phyloP scores from a whole-genome alignment of 2,888 invertebrate species.

The Notodromas monacha region DNA sequence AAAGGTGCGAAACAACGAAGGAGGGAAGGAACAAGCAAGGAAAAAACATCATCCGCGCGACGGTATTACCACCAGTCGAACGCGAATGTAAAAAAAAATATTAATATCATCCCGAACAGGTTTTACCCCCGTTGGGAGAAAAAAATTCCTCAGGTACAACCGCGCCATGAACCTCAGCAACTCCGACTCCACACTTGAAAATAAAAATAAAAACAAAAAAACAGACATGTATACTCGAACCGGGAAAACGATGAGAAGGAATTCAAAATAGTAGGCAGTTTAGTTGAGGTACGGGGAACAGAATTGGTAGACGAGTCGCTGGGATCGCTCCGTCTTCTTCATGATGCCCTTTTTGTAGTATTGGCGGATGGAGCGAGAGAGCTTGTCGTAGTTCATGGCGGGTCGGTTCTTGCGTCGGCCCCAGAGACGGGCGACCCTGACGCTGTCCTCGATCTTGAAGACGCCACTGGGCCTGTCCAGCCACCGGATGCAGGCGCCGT shows the following conservation, averaged over 20 bases:
- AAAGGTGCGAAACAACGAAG: neutral
- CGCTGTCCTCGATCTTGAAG: conserved; percentile 96
- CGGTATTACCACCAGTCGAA: too few species aligned
- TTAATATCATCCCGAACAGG: neutral
- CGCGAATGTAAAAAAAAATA: too few species aligned
- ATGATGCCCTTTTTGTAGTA: conserved; percentile 98
- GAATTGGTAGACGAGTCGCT: conserved; percentile 93
- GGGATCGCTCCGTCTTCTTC: conserved; percentile 93
- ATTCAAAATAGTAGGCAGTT: conserved; percentile 12
- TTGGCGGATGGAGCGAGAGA: conserved; percentile 82
- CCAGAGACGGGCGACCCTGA: conserved; percentile 86
- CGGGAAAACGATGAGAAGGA: neutral
- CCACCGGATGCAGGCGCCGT: conserved; percentile 88
- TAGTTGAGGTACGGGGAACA: conserved; percentile 71
- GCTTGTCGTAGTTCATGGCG: conserved; percentile 98
- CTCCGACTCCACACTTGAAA: too few species aligned
- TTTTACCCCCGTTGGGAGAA: neutral
- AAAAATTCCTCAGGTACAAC: too few species aligned
- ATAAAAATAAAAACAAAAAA: neutral
- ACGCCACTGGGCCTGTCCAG: conserved; percentile 69
- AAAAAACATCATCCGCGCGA: neutral
- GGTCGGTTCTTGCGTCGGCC: conserved; percentile 89
- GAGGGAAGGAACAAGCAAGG: neutral
- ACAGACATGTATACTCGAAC: neutral
- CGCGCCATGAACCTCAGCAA: too few species aligned